Base-by-base conservation (phyloP, 2,888 invertebrate genomes). In the Pseudanteris insignis region DNA sequence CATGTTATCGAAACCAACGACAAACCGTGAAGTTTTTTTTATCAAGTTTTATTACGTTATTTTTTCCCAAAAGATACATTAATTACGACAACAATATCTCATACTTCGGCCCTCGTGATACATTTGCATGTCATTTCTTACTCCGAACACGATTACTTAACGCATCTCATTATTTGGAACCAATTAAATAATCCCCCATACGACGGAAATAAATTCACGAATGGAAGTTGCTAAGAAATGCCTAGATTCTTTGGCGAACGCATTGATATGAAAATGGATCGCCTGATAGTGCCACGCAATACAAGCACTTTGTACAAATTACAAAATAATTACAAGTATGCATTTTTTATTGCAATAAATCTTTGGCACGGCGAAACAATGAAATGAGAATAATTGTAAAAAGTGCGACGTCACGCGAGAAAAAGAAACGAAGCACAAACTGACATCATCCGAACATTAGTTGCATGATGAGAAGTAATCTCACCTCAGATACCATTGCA, bases 391-490 rank as follows among this genome's bases (percentile, higher is more conserved):
- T 41, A 48, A 37, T 51, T 41, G 28, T 26, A 33, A 24, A 38
- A 34, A 28, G 38, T 25, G 26, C 33, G 32, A 9, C 26, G 46
- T 51, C 58, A 58, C 58, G 58, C 58, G 40, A 58, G 44, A 44
- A 33, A 44, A 40, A 51, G 51, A 46, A 46, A 32, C 36, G 36
- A 2, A 8, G 26, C 36, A 30, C 1, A 8, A 24, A 33, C 54
- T 54, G 44, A 54, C 37, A 44, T 54, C 54, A 47, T 30, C 57
- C 57, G 24, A 11, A 38, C 57, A 46, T 34, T 58, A 58, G 58
- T 58, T 44, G 58, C 58, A 58, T 58, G 58, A 58, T 58, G 58
- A 51, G 58, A 40, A 50, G 58, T 58, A 58, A 58, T 58, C 58
- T 58, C 50, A 46, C 44, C 34, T 58, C 13, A 50, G 58, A 58